Base-by-base conservation (phyloP, 2,113 vertebrate genomes). In the Ovis aries region DNA sequence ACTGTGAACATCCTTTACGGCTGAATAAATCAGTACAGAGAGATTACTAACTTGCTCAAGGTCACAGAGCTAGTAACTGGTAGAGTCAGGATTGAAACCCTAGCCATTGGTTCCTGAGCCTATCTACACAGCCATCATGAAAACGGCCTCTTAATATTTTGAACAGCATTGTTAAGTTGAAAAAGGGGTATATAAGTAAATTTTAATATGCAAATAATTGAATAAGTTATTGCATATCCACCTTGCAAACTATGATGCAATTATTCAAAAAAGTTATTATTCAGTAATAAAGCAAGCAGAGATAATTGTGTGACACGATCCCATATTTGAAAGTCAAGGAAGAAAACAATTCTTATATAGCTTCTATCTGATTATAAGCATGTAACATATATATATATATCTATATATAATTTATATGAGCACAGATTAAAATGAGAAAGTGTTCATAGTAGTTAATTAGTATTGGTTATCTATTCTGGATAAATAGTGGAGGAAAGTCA, bases 211-310 rank as follows among this genome's bases (percentile, higher is more conserved):
- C 25, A 86, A 92, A 31, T 64, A 19, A 15, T 36, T 90, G 21
- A 91, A 57, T 78, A 95, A 55, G 80, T 43, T 91, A 67, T 82
- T 90, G 15, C 13, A 77, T 62, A 78, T 48, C 29, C 9, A 91
- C 6, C 9, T 17, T 53, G 93, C 25, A 31, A 86, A 77, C 40
- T 82, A 52, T 95, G 40, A 82, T 25, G 19, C 53, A 90, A n/a
- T 74, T 31, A 90, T 82, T 96, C 60, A 82, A 92, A 71, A 59
- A 82, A 74, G n/a, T 53, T 86, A 95, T n/a, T 83, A 40, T 59
- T 90, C 25, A 91, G 16, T 60, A 89, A 86, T 80, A 94, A 92
- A 94, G 15, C 57, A 95, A 59, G 40, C 80, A 95, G 67, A 95
- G 33, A 87, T 67, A 36, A 62, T 31, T 90, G 3, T 60, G 80